Evolutionary conservation across 2,888 invertebrate genomes (phyloP), one percentile per base, ranked within the genome.

Genomic region (Noctua fimbriata): DNA sequence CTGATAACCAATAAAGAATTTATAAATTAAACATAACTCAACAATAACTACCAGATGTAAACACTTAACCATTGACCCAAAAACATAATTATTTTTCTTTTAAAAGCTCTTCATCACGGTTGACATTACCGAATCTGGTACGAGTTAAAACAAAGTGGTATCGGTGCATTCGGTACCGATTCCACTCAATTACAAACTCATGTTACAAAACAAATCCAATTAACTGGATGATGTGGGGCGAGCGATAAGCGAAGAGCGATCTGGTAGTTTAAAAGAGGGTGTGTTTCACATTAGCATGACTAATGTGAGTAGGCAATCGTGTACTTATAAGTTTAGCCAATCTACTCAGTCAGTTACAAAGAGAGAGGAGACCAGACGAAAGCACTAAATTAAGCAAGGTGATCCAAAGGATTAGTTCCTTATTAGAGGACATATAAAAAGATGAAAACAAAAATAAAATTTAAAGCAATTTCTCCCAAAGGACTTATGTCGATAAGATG

Each of bases 131-230:
- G 89, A 92, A 93, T 92, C 90, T 89, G 89, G 88, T 89, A 89
- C 87, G 88, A 92, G 90, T 91, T 91, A 90, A 91, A 87, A 83
- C 89, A 87, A 86, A 91, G 90, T 91, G 91, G 90, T 88, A 81
- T 70, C 81, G 60, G 60, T 60, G 85, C 90, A 92, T 92, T 92
- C 91, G 92, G 92, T 92, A 92, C 91, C 91, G 90, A 93, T 94
- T 94, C 92, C 91, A 92, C 93, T 94, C 94, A 95, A 95, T 95
- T 95, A 95, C 94, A 91, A 93, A 93, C 91, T 93, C 91, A 93
- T 93, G 94, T 94, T 94, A 93, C 92, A 92, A 94, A 93, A 93
- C 93, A 93, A 92, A 93, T 92, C 92, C 89, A 91, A 93, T 92
- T 91, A 92, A 92, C 88, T 86, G 83, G 80, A 82, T 63, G 58